Base-by-base conservation (phyloP, 2,797 vertebrate species). In the Sebastes itinus region DNA sequence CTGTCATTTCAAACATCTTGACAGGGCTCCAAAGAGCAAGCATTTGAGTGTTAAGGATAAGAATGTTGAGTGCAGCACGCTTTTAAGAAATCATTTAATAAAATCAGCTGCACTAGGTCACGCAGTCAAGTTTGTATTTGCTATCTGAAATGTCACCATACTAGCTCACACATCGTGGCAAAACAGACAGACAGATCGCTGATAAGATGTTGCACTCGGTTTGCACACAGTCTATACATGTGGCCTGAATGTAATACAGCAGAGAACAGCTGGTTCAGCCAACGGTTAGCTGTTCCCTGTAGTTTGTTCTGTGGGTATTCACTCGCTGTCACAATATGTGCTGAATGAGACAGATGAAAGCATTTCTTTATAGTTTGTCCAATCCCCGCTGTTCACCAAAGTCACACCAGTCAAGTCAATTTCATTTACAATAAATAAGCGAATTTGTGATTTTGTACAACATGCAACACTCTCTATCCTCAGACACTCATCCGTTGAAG, bases 1-100 rank as follows among this genome's bases (percentile, higher is more conserved):
- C 63, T 79, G 85, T 87, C 33, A 42, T 74, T 82, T 67, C 58
- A 66, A 55, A 72, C 68, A 68, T 77, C 72, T 84, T 61, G 67
- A 82, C 78, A 65, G 20, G 55, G 49, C 81, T 65, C 59, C 71
- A 63, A 46, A 81, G 60, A 79, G 76, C 25, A 64, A 79, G 54
- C 71, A 71, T 83, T 62, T 81, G 23, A 58, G 23, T 49, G 54
- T 30, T 32, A 25, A 82, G 35, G 71, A 60, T 68, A 42, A 64
- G 59, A 80, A 71, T 72, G 61, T 49, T 49, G 67, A 85, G 55
- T 72, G 38, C 52, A 56, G 38, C 11, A 5, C 6, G 6, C 62
- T 80, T 27, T 74, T 64, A 28, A 46, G 59, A 80, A 85, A 72
- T 74, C 25, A 52, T 72, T 6, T 56, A 30, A 76, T 66, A 72